Base-by-base conservation (phyloP, 1,140 invertebrate species). In the Bradysia coprophila region DNA sequence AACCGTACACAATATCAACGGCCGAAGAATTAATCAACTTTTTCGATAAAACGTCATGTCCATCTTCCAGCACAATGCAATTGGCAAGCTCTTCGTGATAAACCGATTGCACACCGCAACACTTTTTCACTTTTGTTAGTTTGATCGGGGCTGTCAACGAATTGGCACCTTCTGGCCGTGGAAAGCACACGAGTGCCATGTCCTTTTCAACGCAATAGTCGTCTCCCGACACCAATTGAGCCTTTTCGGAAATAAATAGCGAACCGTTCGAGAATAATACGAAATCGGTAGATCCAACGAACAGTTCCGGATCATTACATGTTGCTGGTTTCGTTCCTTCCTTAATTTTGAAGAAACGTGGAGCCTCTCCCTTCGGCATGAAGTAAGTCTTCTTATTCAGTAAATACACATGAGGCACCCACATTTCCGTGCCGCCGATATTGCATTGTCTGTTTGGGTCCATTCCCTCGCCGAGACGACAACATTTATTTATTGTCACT, bases 141-240 rank as follows among this genome's bases (percentile, higher is more conserved):
- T 46, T 46, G 10, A 21, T 43, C 8, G 22, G 49, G 21, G 52
- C 49, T 4, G 62, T 47, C 21, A 50, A 51, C 40, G 63, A 63
- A n/a, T 60, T 57, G 4, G 63, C 59, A 28, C 55, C 57, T 38
- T 53, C 56, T 22, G 31, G 43, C 34, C 41, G 9, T 46, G 53
- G 40, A 39, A 54, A 49, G 51, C 77, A 81, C 1, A 73, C 66
- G 0, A 79, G 52, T 5, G 73, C 62, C 2, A 67, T 69, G 1
- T 57, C 61, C 4, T 61, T 49, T 48, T 79, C 76, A 15, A 69
- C 65, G 49, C 76, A 80, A 47, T 69, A 79, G 3, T 67, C 56
- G 0, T 47, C 41, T 0, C 68, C 64, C 2, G 61, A 49, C 20
- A 75, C 53, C 2, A 49, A 51, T 4, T 45, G 23, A 0, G 31